Evolutionary conservation across 2,888 invertebrate species (phyloP).

Genomic region (Cephus rjabovi): DNA sequence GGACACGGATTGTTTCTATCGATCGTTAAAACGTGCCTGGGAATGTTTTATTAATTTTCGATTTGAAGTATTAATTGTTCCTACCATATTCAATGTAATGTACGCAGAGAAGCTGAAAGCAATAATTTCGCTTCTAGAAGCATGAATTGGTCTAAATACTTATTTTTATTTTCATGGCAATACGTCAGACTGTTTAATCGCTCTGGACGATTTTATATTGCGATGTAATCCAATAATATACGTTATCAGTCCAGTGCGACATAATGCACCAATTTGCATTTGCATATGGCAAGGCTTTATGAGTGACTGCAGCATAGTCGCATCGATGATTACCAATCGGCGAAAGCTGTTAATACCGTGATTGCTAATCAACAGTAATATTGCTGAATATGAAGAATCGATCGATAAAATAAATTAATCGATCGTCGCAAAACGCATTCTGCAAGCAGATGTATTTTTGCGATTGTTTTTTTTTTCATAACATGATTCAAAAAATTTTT

Average conservation of each 20-base stretch:
- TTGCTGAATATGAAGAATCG: not conserved
- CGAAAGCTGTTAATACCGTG: not conserved
- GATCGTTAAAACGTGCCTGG: not conserved
- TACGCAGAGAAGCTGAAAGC: not conserved
- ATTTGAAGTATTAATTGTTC: not conserved
- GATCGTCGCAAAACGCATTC: not conserved
- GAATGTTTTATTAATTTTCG: not conserved
- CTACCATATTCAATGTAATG: not conserved
- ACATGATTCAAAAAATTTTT: no score
- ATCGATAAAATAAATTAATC: not conserved
- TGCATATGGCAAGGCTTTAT: not conserved
- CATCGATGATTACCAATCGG: not conserved
- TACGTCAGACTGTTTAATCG: not conserved
- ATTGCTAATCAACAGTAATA: not conserved
- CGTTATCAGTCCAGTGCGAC: not conserved
- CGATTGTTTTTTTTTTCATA: no score
- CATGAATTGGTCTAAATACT: not conserved
- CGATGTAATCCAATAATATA: not conserved
- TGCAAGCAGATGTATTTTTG: no score
- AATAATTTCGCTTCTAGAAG: not conserved
- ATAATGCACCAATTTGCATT: not conserved
- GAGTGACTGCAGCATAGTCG: not conserved
- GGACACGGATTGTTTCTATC: not conserved
- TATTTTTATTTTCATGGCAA: not conserved
- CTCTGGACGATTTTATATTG: not conserved